Conservation (phyloP, 2,113 vertebrate species). For the Sturnus vulgaris region DNA sequence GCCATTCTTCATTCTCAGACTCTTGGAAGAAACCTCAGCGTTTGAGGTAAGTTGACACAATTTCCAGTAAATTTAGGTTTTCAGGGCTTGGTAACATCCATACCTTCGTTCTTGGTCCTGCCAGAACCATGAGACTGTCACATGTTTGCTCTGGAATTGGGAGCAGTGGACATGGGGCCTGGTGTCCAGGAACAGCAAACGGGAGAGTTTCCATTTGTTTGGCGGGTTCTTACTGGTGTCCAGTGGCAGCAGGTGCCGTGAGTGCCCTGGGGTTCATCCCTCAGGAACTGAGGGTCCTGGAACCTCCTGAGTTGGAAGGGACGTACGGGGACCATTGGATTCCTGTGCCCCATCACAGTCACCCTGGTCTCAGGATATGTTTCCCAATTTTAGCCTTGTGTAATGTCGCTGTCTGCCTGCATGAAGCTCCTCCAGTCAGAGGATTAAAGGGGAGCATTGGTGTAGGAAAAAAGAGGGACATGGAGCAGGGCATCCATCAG, state of each 20-base stretch:
- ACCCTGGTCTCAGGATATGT: accelerated
- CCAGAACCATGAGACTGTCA: accelerated
- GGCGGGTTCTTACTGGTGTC: not conserved
- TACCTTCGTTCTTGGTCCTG: not conserved
- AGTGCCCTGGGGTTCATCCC: not conserved
- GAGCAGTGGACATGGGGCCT: accelerated
- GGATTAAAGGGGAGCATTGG: not conserved
- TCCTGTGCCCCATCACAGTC: not conserved
- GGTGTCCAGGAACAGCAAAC: not conserved
- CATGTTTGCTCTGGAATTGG: not conserved
- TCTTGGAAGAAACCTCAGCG: accelerated
- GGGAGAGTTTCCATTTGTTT: not conserved
- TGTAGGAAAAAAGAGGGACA: not conserved
- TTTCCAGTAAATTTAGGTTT: not conserved
- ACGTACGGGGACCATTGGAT: accelerated
- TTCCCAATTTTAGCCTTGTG: accelerated
- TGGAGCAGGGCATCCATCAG: not conserved
- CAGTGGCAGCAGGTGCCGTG: not conserved
- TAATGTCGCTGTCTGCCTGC: not conserved
- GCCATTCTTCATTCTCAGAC: accelerated
- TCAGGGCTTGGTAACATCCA: accelerated
- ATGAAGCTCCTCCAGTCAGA: accelerated
- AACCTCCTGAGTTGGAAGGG: not conserved
- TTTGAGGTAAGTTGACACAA: not conserved
- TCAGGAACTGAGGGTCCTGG: accelerated